Conservation (phyloP, 2,888 invertebrate genomes). For the Oligia strigilis region DNA sequence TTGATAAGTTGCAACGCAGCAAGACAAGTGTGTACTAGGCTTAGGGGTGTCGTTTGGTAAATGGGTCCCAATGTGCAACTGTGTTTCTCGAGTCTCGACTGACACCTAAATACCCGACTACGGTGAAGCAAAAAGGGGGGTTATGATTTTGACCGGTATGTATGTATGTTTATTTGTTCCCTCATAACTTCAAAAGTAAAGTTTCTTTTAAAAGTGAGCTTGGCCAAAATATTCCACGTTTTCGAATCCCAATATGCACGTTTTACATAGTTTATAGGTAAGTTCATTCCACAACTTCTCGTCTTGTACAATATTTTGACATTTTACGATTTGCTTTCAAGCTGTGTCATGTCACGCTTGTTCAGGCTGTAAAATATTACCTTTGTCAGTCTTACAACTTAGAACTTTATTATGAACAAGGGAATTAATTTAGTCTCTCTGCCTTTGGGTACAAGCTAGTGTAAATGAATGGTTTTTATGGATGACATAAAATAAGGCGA, state of each 20-base stretch:
- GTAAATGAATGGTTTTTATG: conserved; percentile 32
- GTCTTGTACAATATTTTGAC: conserved; percentile 7
- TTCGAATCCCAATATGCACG: neutral
- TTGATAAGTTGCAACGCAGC: conserved; percentile 67
- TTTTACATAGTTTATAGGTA: neutral
- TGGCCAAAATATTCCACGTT: neutral
- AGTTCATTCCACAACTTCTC: conserved; percentile 1
- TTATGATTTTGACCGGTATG: no score
- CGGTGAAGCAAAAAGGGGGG: no score
- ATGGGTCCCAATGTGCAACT: conserved; percentile 2
- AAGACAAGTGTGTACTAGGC: conserved; percentile 56
- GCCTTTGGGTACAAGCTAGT: conserved; percentile 5
- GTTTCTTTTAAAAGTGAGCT: neutral
- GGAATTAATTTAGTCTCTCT: conserved; percentile 23
- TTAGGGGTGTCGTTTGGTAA: conserved; percentile 49
- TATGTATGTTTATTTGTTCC: no score
- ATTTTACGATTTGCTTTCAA: conserved; percentile 33
- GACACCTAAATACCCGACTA: no score
- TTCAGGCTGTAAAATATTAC: conserved; percentile 23
- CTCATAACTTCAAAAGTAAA: no score
- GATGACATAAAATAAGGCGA: neutral
- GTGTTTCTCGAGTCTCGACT: neutral
- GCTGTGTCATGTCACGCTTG: conserved; percentile 23
- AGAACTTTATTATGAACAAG: conserved; percentile 37
- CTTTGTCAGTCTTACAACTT: conserved; percentile 15